Evolutionary conservation across 2,797 vertebrate species (phyloP).

Genomic region (Catamblyrhynchus diadema): DNA sequence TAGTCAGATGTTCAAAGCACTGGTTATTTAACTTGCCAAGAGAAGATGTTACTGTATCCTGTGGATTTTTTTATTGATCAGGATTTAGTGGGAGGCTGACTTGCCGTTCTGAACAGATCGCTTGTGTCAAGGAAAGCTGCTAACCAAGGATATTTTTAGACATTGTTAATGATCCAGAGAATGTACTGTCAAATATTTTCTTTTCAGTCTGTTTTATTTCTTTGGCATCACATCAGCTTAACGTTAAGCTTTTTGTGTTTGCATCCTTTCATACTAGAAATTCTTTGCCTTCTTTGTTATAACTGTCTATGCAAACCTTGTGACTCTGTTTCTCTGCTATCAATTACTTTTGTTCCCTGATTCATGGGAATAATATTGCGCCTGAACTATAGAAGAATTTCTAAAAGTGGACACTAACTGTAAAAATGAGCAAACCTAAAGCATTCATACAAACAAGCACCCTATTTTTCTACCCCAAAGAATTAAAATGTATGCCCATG

Average conservation of each 20-base stretch:
- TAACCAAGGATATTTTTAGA: slow-evolving; percentile 42
- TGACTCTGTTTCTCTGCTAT: not conserved
- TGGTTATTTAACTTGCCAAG: not conserved
- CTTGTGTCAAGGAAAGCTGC: slow-evolving; percentile 57
- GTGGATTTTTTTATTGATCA: slow-evolving; percentile 33
- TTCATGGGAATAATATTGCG: not conserved
- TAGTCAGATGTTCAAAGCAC: not conserved
- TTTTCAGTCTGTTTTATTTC: not conserved
- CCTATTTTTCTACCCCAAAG: not conserved
- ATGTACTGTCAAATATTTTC: slow-evolving; percentile 10
- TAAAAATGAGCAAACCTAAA: not conserved
- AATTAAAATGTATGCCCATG: not conserved
- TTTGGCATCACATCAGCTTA: not conserved
- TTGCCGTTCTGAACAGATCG: not conserved
- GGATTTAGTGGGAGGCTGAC: slow-evolving; percentile 13
- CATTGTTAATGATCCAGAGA: slow-evolving; percentile 43
- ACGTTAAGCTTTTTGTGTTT: not conserved
- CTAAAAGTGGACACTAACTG: not conserved
- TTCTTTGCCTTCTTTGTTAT: not conserved
- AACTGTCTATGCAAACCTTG: not conserved
- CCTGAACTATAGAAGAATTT: not conserved
- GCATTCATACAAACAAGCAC: not conserved
- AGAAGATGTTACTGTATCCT: not conserved
- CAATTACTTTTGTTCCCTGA: not conserved
- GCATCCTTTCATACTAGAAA: not conserved